A percentile compares a stretch with the other conserved stretches of the same genome.
phyloP scores from a whole-genome alignment of 2,797 vertebrate species.

The Miichthys miiuy region DNA sequence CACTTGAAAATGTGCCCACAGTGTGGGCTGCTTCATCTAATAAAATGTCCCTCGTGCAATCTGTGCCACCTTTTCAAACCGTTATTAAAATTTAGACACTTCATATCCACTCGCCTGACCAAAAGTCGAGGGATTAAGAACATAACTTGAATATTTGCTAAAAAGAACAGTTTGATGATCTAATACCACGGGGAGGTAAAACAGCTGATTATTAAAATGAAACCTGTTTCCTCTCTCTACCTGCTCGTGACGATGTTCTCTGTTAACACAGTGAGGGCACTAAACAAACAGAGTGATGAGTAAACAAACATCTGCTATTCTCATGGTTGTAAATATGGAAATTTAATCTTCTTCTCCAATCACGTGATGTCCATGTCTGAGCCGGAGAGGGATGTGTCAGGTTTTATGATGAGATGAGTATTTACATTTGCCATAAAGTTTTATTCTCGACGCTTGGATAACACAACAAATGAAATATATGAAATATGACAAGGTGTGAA shows the following conservation, averaged over 20 bases:
- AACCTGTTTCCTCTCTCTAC: background rate
- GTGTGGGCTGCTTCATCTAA: background rate
- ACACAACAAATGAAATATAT: background rate
- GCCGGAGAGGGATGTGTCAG: background rate
- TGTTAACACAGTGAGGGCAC: background rate
- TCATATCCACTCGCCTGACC: background rate
- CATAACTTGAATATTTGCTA: background rate
- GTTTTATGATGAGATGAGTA: background rate
- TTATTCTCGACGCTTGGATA: background rate
- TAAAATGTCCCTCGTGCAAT: background rate
- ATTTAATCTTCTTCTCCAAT: too few relatives aligned
- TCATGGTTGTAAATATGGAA: slow-evolving; percentile 7
- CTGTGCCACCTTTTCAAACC: background rate
- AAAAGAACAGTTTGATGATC: background rate
- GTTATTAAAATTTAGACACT: background rate
- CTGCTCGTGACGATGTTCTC: background rate
- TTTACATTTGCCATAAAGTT: background rate
- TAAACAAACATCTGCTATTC: too few relatives aligned
- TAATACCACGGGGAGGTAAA: background rate
- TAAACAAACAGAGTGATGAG: background rate
- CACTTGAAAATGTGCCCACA: background rate
- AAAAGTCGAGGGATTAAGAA: background rate
- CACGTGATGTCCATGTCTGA: background rate
- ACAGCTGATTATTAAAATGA: too few relatives aligned
- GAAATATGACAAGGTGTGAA: background rate